Percentiles rank a stretch among this genome's conserved stretches.
Conservation (phyloP, 2,888 invertebrate species). For the Drosophila prolongata region DNA sequence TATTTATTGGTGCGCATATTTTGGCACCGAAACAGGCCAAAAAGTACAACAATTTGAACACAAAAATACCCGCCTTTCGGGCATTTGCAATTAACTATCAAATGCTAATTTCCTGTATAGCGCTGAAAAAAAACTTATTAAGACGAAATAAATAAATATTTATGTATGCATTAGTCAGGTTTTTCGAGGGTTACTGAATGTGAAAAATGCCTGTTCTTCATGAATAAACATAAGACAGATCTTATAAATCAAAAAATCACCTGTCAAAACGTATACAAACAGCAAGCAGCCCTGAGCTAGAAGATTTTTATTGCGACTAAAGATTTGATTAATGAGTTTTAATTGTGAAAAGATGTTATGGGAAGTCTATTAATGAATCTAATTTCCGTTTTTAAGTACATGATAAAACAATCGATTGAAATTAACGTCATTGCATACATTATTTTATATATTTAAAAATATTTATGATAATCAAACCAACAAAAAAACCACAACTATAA, state of each 20-base stretch:
- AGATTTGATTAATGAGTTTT: constrained; percentile 15
- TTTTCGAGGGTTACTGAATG: constrained; percentile 35
- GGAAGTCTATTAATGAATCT: not conserved
- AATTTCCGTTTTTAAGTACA: too few relatives aligned
- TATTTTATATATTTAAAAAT: too few relatives aligned
- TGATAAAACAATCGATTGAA: not conserved
- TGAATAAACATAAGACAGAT: constrained; percentile 33
- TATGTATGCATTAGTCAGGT: constrained; percentile 32
- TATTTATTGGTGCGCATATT: constrained; percentile 45
- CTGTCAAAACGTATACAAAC: constrained; percentile 40
- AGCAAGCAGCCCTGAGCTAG: constrained; percentile 16
- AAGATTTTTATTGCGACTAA: constrained; percentile 34
- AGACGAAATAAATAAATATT: constrained; percentile 26
- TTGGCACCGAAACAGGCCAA: constrained; percentile 32
- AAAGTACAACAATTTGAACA: constrained; percentile 7
- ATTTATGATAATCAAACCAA: too few relatives aligned
- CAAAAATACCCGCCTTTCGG: constrained; percentile 20
- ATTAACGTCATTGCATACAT: not conserved
- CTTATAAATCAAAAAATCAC: constrained; percentile 37
- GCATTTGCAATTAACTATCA: constrained; percentile 47
- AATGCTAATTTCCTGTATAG: constrained; percentile 49
- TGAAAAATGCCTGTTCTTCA: constrained; percentile 15
- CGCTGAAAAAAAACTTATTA: constrained; percentile 11
- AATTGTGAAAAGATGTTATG: not conserved
- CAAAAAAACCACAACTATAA: too few relatives aligned